Evolutionary conservation across 2,888 invertebrate species (phyloP), one percentile per base, ranked within the genome.

Genomic region (Leptarthrus brevirostris): DNA sequence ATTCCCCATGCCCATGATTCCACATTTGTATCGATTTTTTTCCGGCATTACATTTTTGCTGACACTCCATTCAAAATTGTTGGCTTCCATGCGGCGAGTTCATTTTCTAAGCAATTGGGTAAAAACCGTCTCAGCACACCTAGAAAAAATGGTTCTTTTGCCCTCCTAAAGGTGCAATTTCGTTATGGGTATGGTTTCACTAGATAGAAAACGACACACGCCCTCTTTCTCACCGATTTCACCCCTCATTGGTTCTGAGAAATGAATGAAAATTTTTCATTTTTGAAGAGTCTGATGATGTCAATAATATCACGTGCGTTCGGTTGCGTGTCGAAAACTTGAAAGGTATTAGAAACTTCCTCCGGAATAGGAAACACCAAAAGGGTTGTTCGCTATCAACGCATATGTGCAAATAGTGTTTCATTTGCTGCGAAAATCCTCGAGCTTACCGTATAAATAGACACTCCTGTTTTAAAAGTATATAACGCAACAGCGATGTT

Each of bases 21-120:
- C 47, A 64, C 16, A 36, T 61, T 61, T 61, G 40, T 44, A 64
- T 64, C 24, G 64, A 64, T 64, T 64, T 61, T n/a, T 40, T 61
- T 64, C 64, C 64, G 47, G 26, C 44, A 64, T 26, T 64, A 10
- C 4, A 64, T 47, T 44, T 44, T 44, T 44, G 24, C 64, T 64
- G 40, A 47, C 64, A 64, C 24, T 64, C 16, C 49, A 47, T 47
- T 44, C 36, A 18, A 12, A 16, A 14, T 6, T 20, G 3, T 6
- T 26, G 26, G 30, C 14, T 24, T 54, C 56, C 14, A 6, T 30
- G 56, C 16, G 30, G 30, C 30, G 26, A 26, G 6, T 26, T 30
- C 56, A 16, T 56, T 56, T 56, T 56, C 56, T 34, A 8, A 16
- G 30, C 56, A 56, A 56, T 56, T 56, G 8, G 56, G 14, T 56